These are phyloP conservation scores for Sebastolobus altivelis DNA, from an alignment of 2,797 vertebrate genomes.

Conservation along the genomic window DNA sequence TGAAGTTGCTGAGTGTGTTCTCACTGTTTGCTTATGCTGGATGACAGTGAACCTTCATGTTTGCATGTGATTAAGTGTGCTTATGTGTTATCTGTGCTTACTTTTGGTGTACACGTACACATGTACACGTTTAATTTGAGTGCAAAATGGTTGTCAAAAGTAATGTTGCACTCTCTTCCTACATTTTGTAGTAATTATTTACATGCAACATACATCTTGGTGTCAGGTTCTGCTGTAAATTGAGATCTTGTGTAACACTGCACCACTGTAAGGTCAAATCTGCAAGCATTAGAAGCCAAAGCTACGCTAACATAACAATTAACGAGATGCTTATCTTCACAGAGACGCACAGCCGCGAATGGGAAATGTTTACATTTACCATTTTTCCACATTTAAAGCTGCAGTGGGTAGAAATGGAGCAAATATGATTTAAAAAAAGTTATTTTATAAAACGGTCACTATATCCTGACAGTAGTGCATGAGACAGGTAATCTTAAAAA, in stretches of 20 bases:
- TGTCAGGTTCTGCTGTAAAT: not conserved
- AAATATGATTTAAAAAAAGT: no score
- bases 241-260: conserved; percentile 11
- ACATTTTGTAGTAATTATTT: conserved; percentile 1
- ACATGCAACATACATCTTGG: not conserved
- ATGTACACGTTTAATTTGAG: not conserved
- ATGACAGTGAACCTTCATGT: conserved; percentile 23
- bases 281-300: not conserved
- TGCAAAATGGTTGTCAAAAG: not conserved
- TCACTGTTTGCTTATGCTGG: conserved; percentile 29
- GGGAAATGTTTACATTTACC: not conserved
- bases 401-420: no score
- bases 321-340: not conserved
- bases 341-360: not conserved
- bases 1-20: conserved; percentile 9
- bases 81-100: conserved; percentile 27
- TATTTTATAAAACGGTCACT: no score
- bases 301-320: not conserved
- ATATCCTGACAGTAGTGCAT: rapidly evolving
- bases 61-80: conserved; percentile 30
- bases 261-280: not conserved
- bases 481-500: no score
- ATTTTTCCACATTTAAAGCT: not conserved
- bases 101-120: not conserved
- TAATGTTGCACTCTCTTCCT: not conserved